Base-by-base conservation (phyloP, 2,888 invertebrate genomes). In the Therioaphis trifolii region DNA sequence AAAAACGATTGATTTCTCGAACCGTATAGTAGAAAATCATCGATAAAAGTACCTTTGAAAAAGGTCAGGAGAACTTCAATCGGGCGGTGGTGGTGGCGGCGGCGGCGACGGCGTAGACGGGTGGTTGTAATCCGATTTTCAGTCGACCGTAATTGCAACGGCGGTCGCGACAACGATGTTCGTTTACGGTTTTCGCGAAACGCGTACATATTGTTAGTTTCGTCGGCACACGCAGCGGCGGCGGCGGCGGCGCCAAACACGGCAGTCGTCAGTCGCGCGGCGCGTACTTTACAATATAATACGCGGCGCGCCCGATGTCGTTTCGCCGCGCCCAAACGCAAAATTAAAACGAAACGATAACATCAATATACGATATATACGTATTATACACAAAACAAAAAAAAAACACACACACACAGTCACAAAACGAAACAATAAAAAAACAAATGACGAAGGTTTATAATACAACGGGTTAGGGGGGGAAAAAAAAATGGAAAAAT, bases 1-100 rank as follows among this genome's bases (percentile, higher is more conserved):
- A 12, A 4, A 12, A 72, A 72, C 14, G 35, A 35, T 72, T 15
- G 72, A 74, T 55, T 27, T 52, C 72, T 21, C n/a, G 1, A n/a
- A 21, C 7, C 9, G 43, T 1, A 21, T 11, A 4, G 52, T 2
- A 52, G 21, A 43, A 58, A 35, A n/a, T n/a, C n/a, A n/a, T n/a
- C n/a, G n/a, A n/a, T n/a, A n/a, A 58, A 27, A 14, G 24, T 76
- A 76, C 75, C 75, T 76, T 46, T 76, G 29, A 21, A 63, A 29
- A 49, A 76, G 46, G 12, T 76, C 15, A 46, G n/a, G 27, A 49
- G 27, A 49, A 76, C 63, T 76, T 76, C 27, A 46, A 43, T 61
- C 29, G 43, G 21, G 18, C 24, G 75, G 61, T 46, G 76, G 27
- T 40, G 49, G 4, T n/a, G 72, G 7, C 46, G 72, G 55, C 52